Conservation (phyloP, 2,113 vertebrate species). For the Chunga burmeisteri region DNA sequence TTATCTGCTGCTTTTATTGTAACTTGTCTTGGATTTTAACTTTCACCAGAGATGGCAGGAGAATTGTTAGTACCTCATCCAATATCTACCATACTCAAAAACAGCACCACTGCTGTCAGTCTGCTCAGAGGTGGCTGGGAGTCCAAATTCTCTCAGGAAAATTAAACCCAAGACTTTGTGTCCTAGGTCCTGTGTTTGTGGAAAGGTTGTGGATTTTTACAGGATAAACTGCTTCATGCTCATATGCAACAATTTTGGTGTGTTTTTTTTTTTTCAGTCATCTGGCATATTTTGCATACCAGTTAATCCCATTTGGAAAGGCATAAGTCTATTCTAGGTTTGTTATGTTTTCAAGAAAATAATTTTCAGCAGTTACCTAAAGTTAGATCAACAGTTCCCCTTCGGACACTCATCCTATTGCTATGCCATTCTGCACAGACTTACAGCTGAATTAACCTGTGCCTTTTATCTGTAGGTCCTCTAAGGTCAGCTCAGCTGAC, state of each 20-base stretch:
- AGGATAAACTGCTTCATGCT: rapidly evolving
- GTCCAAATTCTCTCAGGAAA: background rate
- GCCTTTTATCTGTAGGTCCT: background rate
- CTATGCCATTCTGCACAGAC: background rate
- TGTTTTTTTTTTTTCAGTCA: background rate
- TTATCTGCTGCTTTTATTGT: background rate
- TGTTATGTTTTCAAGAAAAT: background rate
- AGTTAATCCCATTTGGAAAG: background rate
- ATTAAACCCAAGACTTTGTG: background rate
- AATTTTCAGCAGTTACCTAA: background rate
- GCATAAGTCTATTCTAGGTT: background rate
- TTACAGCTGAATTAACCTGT: background rate
- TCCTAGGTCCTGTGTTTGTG: background rate
- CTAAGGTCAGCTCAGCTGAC: background rate
- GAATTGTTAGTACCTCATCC: background rate
- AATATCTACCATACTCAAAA: background rate
- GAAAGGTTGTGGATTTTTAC: background rate
- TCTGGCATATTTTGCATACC: background rate
- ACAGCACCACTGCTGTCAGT: background rate
- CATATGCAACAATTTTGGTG: background rate
- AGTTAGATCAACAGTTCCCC: background rate
- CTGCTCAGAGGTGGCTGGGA: background rate
- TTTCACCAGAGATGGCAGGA: background rate
- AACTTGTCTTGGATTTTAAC: background rate
- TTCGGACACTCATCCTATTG: background rate